Base-by-base conservation (phyloP, 2,888 invertebrate species). In the Drosophila meridionalis region DNA sequence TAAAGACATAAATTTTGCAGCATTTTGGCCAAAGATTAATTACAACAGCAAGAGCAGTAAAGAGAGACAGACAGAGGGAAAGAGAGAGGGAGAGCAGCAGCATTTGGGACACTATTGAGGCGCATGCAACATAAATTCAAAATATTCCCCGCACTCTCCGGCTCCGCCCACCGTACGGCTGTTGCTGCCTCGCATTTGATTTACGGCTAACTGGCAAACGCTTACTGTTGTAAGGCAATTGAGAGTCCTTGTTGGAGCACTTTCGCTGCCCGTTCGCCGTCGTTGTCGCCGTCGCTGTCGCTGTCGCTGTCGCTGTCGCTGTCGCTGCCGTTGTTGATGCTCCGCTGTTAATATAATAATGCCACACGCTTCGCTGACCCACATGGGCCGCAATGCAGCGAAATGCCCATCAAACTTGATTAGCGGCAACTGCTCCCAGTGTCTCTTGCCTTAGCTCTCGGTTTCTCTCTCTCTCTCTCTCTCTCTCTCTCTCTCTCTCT, bases 21-120 rank as follows among this genome's bases (percentile, higher is more conserved):
- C 82, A 90, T 90, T 91, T 90, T 84, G 79, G 83, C 78, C 84
- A 76, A 91, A 92, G 91, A 91, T 91, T 91, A 91, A 91, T 91
- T 91, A 87, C 91, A 74, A 59, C 73, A 73, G 68, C 91, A 74
- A 59, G 71, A 71, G 68, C 71, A 58, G 32, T 7, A 32, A 3
- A 52, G 2, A 34, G n/a, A 11, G n/a, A 52, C 2, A 34, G 5
- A 52, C n/a, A n/a, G n/a, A 32, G 20, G 5, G 50, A 11, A 34
- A 5, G 53, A 58, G 34, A 34, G n/a, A 5, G 60, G 7, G 42
- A n/a, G 42, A 3, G 9, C 1, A 7, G 52, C 6, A 50, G 9
- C 52, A 20, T 20, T 52, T 34, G 38, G 42, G 57, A 67, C 77
- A 67, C 77, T 74, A 79, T 75, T 80, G 77, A 76, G 78, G 75